Base-by-base conservation (phyloP, 2,888 invertebrate genomes). In the Tachina grossa region DNA sequence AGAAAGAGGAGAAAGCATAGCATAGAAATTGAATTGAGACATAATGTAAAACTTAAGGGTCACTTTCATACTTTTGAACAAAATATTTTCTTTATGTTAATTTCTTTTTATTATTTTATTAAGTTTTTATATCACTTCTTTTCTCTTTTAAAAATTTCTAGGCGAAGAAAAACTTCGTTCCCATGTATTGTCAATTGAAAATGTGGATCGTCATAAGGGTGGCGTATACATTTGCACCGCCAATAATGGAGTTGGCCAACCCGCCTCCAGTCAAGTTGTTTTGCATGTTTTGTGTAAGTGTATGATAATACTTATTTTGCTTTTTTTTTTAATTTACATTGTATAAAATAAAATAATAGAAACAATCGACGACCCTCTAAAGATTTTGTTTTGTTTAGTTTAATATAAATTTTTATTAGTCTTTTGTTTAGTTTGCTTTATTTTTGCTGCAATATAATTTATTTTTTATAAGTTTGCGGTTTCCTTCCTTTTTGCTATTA, bases 281-380 rank as follows among this genome's bases (percentile, higher is more conserved):
- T 93, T 95, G 59, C 94, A 94, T 91, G 94, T 95, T 61, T 91
- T 95, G 88, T 95, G 95, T 95, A 93, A 95, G 95, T 94, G 89
- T 89, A 43, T 66, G 59, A 66, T 55, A 69, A 53, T 75, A 43
- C 4, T 22, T 41, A 41, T 63, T 63, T 4, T 45, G 5, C n/a
- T 9, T 61, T 53, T 49, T 5, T 49, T 14, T 13, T 66, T n/a
- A 53, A 45, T 63, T 43, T 22, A 45, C 31, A 53, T 47, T 39
- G 61, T 74, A 47, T 11, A 49, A 13, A 39, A 69, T 19, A 75
- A 76, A 31, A 79, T 83, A 55, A 68, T 31, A 61, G 47, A 16
- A 57, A 69, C 51, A 79, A 80, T 63, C 11, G 22, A 31, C 51
- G 55, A 77, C 55, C 66, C 66, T 55, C 43, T 22, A 74, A 74